Conservation (phyloP, 2,113 vertebrate species). For the Orthonyx spaldingii region DNA sequence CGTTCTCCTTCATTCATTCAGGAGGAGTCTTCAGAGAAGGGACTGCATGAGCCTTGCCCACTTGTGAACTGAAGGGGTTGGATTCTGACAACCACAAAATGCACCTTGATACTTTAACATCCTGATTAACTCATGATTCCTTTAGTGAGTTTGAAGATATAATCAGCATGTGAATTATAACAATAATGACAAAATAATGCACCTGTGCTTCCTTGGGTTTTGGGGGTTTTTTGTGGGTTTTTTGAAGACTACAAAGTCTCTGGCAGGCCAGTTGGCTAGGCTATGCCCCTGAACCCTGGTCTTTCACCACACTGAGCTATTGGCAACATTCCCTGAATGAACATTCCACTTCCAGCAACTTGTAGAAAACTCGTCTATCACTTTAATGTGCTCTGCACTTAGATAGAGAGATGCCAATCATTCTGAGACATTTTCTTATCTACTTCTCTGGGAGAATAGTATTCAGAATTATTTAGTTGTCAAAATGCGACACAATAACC, state of each 20-base stretch:
- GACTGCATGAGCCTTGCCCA: not conserved
- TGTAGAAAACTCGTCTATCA: not conserved
- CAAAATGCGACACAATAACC: not conserved
- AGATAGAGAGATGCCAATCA: not conserved
- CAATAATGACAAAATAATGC: not conserved
- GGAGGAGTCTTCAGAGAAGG: not conserved
- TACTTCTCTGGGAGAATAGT: not conserved
- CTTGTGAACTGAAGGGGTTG: not conserved
- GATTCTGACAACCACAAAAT: not conserved
- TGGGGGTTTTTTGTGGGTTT: fast-evolving
- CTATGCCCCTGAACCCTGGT: not conserved
- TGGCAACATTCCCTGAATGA: slow-evolving; percentile 6
- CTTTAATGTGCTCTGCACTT: not conserved
- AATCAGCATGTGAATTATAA: not conserved
- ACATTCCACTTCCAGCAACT: slow-evolving; percentile 7
- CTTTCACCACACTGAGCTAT: not conserved
- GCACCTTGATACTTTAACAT: not conserved
- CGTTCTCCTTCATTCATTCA: not conserved
- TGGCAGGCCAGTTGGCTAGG: not conserved
- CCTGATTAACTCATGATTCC: not conserved
- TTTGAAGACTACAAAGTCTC: not conserved
- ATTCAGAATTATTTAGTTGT: not conserved
- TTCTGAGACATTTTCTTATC: not conserved
- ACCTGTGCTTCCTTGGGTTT: not conserved
- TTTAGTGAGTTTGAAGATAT: not conserved